Evolutionary conservation across 2,888 invertebrate genomes (phyloP).

Genomic region (Ferdinandea cuprea): DNA sequence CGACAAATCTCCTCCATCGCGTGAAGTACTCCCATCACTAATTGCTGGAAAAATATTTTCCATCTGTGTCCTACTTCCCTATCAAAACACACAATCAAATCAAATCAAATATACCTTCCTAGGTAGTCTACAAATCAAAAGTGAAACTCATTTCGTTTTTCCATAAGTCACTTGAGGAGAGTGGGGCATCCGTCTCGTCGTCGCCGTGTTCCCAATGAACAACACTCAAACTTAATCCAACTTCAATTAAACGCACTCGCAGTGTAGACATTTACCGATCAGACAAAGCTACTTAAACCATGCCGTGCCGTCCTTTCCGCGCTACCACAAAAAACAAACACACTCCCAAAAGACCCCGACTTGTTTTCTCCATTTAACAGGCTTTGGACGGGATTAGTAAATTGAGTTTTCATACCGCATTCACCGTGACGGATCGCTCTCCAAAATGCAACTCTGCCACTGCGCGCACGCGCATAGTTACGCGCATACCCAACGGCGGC

Average conservation of each 20-base stretch:
- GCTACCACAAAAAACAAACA: conserved; percentile 9
- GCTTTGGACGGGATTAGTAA: conserved; percentile 70
- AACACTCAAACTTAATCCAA: conserved; percentile 68
- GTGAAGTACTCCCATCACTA: conserved; percentile 43
- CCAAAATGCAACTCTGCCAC: conserved; percentile 41
- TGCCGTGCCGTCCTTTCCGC: conserved; percentile 1
- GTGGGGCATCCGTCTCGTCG: neutral
- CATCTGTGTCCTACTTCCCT: conserved; percentile 61
- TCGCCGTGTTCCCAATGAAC: conserved; percentile 20
- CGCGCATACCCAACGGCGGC: conserved; percentile 45
- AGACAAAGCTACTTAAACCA: conserved; percentile 52
- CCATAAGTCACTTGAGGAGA: conserved; percentile 62
- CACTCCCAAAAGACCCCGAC: conserved; percentile 40
- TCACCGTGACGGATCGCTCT: conserved; percentile 66
- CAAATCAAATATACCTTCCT: conserved; percentile 47
- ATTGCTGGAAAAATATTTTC: conserved; percentile 27
- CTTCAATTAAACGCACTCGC: conserved; percentile 72
- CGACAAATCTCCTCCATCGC: conserved; percentile 5
- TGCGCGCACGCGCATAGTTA: conserved; percentile 27
- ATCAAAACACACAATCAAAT: conserved; percentile 62
- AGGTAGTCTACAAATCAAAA: conserved; percentile 60
- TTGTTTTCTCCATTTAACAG: conserved; percentile 72
- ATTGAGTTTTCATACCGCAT: conserved; percentile 73
- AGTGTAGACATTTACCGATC: conserved; percentile 53
- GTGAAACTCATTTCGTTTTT: conserved; percentile 61